Conservation (phyloP, 2,888 invertebrate species). For the Dascillus cervinus region DNA sequence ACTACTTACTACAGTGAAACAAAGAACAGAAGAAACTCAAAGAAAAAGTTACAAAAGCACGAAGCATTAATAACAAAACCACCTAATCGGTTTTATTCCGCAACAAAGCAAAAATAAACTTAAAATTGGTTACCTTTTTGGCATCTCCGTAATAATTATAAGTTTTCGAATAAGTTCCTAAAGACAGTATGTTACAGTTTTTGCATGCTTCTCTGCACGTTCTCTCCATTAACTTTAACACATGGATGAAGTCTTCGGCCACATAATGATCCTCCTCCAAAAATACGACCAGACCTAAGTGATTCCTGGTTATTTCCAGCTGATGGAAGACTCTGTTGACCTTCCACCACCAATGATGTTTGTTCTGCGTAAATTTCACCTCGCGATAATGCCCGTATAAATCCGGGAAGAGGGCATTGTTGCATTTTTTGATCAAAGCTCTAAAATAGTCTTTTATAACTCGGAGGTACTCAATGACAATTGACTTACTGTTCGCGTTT, state of each 20-base stretch:
- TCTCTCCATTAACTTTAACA: slow-evolving; percentile 42
- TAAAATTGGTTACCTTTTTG: slow-evolving; percentile 54
- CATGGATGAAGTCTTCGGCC: slow-evolving; percentile 49
- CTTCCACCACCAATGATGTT: slow-evolving; percentile 65
- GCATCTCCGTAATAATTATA: slow-evolving; percentile 74
- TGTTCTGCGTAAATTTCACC: slow-evolving; percentile 50
- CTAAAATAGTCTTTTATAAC: slow-evolving; percentile 28
- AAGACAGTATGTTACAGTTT: no score
- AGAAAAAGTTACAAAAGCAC: no score
- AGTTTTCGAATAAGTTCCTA: slow-evolving; percentile 56
- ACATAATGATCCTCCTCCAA: slow-evolving; percentile 59
- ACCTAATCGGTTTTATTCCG: no score
- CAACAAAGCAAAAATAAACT: no score
- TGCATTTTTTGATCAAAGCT: slow-evolving; percentile 44
- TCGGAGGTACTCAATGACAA: neutral
- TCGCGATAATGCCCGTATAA: slow-evolving; percentile 56
- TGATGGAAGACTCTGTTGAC: slow-evolving; percentile 56
- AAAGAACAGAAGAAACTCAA: no score
- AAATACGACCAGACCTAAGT: slow-evolving; percentile 43
- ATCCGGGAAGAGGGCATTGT: slow-evolving; percentile 50
- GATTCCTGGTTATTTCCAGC: slow-evolving; percentile 41
- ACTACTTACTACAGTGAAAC: no score
- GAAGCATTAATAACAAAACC: no score
- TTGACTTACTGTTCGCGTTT: neutral
- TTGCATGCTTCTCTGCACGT: slow-evolving; percentile 10